Evolutionary conservation across 64 coral and sea anemone genomes (phyloP), one percentile per base, ranked within the genome.

Genomic region (Porites australiensis): DNA sequence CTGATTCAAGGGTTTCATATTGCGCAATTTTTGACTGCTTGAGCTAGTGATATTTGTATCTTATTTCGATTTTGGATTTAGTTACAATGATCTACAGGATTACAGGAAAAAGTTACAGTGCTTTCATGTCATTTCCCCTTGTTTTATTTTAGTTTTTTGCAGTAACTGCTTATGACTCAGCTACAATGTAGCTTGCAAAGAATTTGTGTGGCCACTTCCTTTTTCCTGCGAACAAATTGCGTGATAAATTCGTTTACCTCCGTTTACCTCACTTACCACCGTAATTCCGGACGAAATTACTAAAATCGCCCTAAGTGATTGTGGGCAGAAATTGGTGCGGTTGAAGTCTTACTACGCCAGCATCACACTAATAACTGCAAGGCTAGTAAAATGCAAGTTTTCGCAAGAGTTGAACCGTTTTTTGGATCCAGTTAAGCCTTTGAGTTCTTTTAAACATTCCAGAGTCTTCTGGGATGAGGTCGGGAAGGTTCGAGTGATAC

Each of bases 251-350:
- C 16, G 51, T 78, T 6, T 37, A 55, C 6, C 75, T 9, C 6
- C 75, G 7, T 78, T 78, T 64, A 64, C 62, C 18, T 14, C 13
- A 14, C 58, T 59, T 13, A 59, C 62, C 13, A 64, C 19, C 51
- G 75, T 57, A 78, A 55, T 78, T 78, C 75, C 75, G 75, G 75
- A 78, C 18, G 51, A 57, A 78, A 78, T 78, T 12, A 51, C 51
- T 78, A 6, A 78, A 78, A 78, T 78, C 75, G 50, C 57, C 27
- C 57, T 8, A 58, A 78, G 75, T 58, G 75, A 55, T 27, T 78
- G 51, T 53, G 75, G 51, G 3, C 50, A 23, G 3, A 78, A 43
- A 13, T 73, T 16, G 18, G 18, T 5, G 13, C 2, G 62, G 62
- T 64, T 64, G 13, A 18, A 64, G 13, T 64, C 62, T 14, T 19